A percentile compares a stretch with the other conserved stretches of the same genome.
Conservation (phyloP, 2,797 vertebrate genomes). For the Macropus fuliginosus region DNA sequence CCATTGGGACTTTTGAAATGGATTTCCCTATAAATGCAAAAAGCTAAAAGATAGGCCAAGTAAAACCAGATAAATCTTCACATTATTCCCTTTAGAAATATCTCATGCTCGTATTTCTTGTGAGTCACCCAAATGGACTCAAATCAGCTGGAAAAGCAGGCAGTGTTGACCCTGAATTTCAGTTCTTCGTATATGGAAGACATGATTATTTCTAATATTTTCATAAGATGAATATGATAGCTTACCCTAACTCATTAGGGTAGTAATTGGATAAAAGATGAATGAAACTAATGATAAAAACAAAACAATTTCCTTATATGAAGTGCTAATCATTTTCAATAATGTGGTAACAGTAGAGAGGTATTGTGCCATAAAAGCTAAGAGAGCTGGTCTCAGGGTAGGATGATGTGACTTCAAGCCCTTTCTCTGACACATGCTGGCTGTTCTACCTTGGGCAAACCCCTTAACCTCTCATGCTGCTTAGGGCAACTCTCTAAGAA, state of each 20-base stretch:
- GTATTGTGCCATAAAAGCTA: background rate
- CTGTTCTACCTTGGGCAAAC: background rate
- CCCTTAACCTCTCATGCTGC: background rate
- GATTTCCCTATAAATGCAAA: background rate
- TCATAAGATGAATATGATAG: background rate
- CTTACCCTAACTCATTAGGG: background rate
- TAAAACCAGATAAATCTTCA: background rate
- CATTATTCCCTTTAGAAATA: background rate
- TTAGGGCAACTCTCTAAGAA: background rate
- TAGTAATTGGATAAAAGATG: background rate
- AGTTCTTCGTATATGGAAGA: background rate
- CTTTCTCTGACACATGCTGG: background rate
- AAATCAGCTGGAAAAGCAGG: background rate
- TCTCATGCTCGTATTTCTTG: background rate
- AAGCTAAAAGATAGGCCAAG: background rate
- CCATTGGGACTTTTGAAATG: background rate
- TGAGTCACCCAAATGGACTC: background rate
- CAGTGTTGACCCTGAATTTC: background rate
- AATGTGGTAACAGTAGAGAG: background rate
- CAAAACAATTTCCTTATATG: slow-evolving; percentile 7
- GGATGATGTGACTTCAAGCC: background rate
- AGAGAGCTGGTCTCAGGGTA: background rate
- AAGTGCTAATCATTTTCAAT: slow-evolving; percentile 4
- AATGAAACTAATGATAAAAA: background rate
- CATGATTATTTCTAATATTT: background rate